Base-by-base conservation (phyloP, 1,140 invertebrate species). In the Trachelipus rathkii region DNA sequence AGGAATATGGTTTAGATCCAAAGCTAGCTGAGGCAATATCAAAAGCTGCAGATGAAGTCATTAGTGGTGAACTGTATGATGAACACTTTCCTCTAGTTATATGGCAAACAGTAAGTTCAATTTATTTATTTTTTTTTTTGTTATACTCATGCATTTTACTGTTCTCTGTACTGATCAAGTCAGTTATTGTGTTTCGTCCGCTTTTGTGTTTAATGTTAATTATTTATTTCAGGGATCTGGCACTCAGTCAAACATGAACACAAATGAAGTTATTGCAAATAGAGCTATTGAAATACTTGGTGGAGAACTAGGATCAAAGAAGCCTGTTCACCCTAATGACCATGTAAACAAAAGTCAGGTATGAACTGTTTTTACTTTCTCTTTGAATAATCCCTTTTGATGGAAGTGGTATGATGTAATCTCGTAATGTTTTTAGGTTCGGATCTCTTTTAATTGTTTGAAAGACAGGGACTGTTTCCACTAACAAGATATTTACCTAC, bases 211-310 rank as follows among this genome's bases (percentile, higher is more conserved):
- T 33, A 33, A 33, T 33, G 1, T 33, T 33, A 3, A 3, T 33
- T 33, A 3, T 33, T 33, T 33, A 3, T 33, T 33, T 33, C 33
- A 33, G 33, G 33, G 97, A 19, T 99, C 97, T 69, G 98, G 98
- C 43, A 99, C 98, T 0, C 97, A 99, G 86, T 93, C 92, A n/a
- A 99, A 99, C 85, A 99, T 99, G 98, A 99, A 99, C 84, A 94
- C 95, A 0, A 99, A 99, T 86, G 97, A 99, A 89, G 93, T 93
- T 6, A 89, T 90, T 75, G 87, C 89, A 67, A 99, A 99, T 86
- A 88, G 96, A 72, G 97, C 97, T 1, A 99, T 99, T 84, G 93
- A 99, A 87, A 86, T 98, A 70, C 81, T 99, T 44, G 97, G 96
- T 33, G 97, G 97, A n/a, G 88, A 92, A 82, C 86, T 99, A 7